A percentile compares a stretch with the other conserved stretches of the same genome.
Evolutionary conservation across 2,797 vertebrate genomes (phyloP).

Genomic region (Moxostoma hubbsi): DNA sequence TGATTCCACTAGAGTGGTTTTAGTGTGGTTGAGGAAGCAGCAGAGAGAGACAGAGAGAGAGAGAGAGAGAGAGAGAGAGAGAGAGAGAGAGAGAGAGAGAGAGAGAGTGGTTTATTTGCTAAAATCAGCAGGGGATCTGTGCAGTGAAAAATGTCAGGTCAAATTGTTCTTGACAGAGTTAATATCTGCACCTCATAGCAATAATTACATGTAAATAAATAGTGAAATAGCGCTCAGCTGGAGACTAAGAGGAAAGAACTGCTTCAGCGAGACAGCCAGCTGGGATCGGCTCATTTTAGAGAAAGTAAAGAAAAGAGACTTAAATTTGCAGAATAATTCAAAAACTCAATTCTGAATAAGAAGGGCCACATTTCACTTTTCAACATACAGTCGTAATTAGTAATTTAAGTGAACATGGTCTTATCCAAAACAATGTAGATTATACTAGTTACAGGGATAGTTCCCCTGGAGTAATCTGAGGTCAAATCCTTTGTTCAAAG

Average conservation of each 20-base stretch:
- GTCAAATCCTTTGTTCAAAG: background rate
- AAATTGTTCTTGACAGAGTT: conserved; percentile 99
- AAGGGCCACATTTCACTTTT: background rate
- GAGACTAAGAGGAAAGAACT: conserved; percentile 74
- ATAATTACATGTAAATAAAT: conserved; percentile 99
- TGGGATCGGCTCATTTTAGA: conserved; percentile 71
- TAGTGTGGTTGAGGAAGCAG: too few relatives aligned
- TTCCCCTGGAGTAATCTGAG: too few relatives aligned
- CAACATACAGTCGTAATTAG: background rate
- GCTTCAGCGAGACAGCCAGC: conserved; percentile 76
- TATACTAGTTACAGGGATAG: too few relatives aligned
- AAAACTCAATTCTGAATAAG: background rate
- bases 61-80: too few relatives aligned
- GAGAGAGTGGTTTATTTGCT: conserved; percentile 67
- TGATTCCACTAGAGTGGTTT: conserved; percentile 77
- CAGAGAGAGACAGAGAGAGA: too few relatives aligned
- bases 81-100: conserved; percentile 6
- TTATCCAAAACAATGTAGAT: too few relatives aligned
- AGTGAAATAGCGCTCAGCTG: conserved; percentile 96
- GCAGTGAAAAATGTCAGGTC: conserved; percentile 99
- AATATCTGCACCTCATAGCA: conserved; percentile 99
- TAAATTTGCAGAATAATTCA: background rate
- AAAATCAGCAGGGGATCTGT: conserved; percentile 83
- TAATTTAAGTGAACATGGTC: too few relatives aligned
- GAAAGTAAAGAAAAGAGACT: conserved; percentile 14